Percentiles rank a stretch among this genome's conserved stretches.
phyloP scores from a whole-genome alignment of 2,797 vertebrate species.

The Poeciliopsis paucimaculata region DNA sequence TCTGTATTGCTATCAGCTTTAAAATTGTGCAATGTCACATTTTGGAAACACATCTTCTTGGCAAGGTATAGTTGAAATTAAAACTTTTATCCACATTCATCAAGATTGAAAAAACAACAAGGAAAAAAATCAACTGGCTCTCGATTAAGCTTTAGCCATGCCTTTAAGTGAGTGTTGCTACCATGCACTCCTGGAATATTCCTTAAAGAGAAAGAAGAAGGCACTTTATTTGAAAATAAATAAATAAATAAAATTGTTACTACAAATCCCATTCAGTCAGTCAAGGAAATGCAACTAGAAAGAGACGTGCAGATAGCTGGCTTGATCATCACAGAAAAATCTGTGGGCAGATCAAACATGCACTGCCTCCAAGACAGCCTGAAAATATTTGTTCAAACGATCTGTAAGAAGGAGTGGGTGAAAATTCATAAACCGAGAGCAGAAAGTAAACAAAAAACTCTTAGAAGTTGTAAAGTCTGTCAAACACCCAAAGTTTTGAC shows the following conservation, averaged over 20 bases:
- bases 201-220: background rate
- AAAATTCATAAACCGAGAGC: slow-evolving; percentile 19
- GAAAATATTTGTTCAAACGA: slow-evolving; percentile 24
- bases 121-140: background rate
- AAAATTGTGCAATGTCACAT: background rate
- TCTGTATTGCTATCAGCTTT: background rate
- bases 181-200: background rate
- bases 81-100: background rate
- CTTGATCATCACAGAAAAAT: slow-evolving; percentile 30
- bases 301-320: slow-evolving; percentile 8
- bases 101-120: background rate
- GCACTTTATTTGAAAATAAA: background rate
- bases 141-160: background rate
- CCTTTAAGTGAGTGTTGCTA: background rate
- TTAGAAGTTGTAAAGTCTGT: slow-evolving; percentile 13
- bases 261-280: slow-evolving; percentile 2
- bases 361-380: slow-evolving; percentile 13
- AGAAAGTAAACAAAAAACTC: slow-evolving; percentile 10
- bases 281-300: background rate
- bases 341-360: slow-evolving; percentile 36
- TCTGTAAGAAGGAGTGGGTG: slow-evolving; percentile 8
- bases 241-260: background rate
- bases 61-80: background rate
- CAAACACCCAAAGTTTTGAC: slow-evolving; percentile 2
- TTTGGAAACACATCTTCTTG: background rate